Conservation (phyloP, 1,140 invertebrate genomes). For the Helicoverpa armigera region DNA sequence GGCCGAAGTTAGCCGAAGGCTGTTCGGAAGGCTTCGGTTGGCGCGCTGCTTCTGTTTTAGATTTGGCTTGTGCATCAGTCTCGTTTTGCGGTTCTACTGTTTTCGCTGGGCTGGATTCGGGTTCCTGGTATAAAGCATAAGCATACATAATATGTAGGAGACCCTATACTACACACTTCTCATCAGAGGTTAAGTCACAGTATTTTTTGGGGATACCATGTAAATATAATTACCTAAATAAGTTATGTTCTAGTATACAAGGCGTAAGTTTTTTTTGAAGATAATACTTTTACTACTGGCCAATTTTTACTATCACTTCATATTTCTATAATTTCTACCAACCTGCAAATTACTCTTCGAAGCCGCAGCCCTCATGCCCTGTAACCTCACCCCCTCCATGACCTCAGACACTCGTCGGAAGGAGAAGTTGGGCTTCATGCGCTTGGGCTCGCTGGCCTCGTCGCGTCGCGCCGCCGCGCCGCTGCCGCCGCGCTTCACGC, state of each 20-base stretch:
- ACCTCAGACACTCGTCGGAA: constrained; percentile 84
- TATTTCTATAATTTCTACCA: too few relatives aligned
- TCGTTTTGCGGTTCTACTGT: constrained; percentile 72
- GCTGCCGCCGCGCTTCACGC: constrained; percentile 73
- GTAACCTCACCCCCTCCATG: constrained; percentile 83
- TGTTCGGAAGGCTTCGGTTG: constrained; percentile 67
- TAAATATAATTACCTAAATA: too few relatives aligned
- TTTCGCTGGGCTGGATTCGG: constrained; percentile 72
- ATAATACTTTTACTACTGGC: too few relatives aligned
- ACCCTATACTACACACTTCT: too few relatives aligned
- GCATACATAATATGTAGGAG: too few relatives aligned
- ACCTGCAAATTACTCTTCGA: constrained; percentile 76
- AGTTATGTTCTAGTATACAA: too few relatives aligned
- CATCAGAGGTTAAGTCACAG: too few relatives aligned
- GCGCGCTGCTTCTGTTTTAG: constrained; percentile 70
- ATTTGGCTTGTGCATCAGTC: constrained; percentile 70
- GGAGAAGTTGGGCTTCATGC: constrained; percentile 79
- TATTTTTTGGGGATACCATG: neutral
- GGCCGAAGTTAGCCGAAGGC: constrained; percentile 72
- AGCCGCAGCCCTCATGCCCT: constrained; percentile 75
- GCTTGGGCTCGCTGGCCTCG: constrained; percentile 80
- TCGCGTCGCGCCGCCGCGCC: constrained; percentile 82
- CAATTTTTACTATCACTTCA: too few relatives aligned
- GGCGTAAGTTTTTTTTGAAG: too few relatives aligned
- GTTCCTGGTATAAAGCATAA: constrained; percentile 61